These are phyloP conservation scores for Podarcis siculus DNA, from an alignment of 2,797 vertebrate species.

Conservation along the genomic window DNA sequence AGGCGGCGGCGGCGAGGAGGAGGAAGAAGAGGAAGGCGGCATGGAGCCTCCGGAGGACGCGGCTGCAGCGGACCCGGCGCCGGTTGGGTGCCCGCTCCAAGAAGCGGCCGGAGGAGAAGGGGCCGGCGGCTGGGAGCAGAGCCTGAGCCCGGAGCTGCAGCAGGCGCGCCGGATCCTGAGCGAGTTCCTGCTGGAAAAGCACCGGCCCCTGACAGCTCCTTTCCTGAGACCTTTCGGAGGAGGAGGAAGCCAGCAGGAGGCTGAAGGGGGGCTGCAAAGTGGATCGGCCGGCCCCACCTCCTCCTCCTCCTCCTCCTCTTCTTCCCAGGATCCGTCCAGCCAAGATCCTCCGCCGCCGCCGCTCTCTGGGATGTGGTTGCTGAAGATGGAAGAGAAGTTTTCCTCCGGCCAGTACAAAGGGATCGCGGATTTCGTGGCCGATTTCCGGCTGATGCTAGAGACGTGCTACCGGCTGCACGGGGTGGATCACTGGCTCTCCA, in stretches of 20 bases:
- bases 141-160: slow-evolving; percentile 88
- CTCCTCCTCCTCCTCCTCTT: no score
- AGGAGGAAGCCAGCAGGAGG: slow-evolving; percentile 57
- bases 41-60: slow-evolving; percentile 44
- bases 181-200: slow-evolving; percentile 91
- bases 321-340: not conserved
- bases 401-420: slow-evolving; percentile 83
- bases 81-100: not conserved
- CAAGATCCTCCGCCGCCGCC: slow-evolving; percentile 21
- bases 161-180: slow-evolving; percentile 90
- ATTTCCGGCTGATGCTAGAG: slow-evolving; percentile 95
- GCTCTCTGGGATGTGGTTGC: slow-evolving; percentile 81
- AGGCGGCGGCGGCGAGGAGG: slow-evolving; percentile 1
- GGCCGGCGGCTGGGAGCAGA: slow-evolving; percentile 71
- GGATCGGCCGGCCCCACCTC: not conserved
- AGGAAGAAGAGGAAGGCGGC: not conserved
- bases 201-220: slow-evolving; percentile 86
- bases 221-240: slow-evolving; percentile 75
- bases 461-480: slow-evolving; percentile 92
- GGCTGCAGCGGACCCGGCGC: slow-evolving; percentile 1
- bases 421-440: slow-evolving; percentile 92
- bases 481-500: slow-evolving; percentile 96
- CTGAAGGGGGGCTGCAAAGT: slow-evolving; percentile 30
- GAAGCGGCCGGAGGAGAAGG: slow-evolving; percentile 20
- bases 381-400: slow-evolving; percentile 92